Evolutionary conservation across 2,888 invertebrate genomes (phyloP).

Genomic region (Cosmorhoe ocellata): DNA sequence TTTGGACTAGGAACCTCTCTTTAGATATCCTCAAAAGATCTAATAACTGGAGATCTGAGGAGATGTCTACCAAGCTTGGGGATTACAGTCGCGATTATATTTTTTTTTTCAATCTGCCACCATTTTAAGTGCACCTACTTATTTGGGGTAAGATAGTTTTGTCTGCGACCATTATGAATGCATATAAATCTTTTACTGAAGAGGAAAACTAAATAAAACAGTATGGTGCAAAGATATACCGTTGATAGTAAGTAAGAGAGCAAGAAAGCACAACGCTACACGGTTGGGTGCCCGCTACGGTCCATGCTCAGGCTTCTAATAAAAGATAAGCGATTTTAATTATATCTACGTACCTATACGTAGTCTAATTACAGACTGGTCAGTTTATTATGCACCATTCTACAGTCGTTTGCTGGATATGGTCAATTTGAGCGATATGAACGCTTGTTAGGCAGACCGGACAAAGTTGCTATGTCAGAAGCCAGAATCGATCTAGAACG

Average conservation of each 20-base stretch:
- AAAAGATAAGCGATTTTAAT: slow-evolving; percentile 71
- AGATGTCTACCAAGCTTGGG: too few relatives aligned
- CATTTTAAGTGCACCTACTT: too few relatives aligned
- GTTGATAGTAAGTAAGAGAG: slow-evolving; percentile 57
- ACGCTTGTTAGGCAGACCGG: slow-evolving; percentile 33
- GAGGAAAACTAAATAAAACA: slow-evolving; percentile 49
- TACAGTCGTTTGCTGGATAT: slow-evolving; percentile 53
- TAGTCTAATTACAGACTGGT: slow-evolving; percentile 43
- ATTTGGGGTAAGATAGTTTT: too few relatives aligned
- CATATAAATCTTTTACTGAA: too few relatives aligned
- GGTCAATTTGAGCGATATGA: slow-evolving; percentile 58
- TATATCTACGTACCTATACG: slow-evolving; percentile 62
- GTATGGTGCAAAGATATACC: slow-evolving; percentile 57
- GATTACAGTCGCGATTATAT: too few relatives aligned
- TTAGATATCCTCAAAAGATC: too few relatives aligned
- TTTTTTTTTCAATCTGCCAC: too few relatives aligned
- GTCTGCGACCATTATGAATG: too few relatives aligned
- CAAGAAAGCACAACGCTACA: slow-evolving; percentile 61
- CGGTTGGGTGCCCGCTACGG: slow-evolving; percentile 57
- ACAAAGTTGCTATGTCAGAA: slow-evolving; percentile 9
- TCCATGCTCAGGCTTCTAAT: slow-evolving; percentile 59
- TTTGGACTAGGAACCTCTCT: too few relatives aligned
- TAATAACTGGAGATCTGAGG: too few relatives aligned
- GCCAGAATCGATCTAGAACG: too few relatives aligned
- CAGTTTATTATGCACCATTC: slow-evolving; percentile 44